These are phyloP conservation scores for Datnioides undecimradiatus DNA, from an alignment of 2,113 vertebrate genomes.

Conservation along the genomic window DNA sequence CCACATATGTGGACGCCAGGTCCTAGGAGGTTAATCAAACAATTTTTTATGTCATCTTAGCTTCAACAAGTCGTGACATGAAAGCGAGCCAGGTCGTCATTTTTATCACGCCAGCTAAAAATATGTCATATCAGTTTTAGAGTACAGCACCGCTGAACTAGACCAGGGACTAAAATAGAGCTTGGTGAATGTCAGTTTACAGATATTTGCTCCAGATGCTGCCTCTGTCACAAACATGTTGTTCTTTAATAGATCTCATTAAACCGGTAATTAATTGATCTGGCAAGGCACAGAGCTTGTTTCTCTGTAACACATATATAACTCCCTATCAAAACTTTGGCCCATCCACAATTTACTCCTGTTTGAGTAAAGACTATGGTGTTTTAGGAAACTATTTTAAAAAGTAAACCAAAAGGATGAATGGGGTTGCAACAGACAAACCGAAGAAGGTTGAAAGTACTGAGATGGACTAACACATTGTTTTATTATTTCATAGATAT, in stretches of 20 bases:
- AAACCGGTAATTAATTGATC: not conserved
- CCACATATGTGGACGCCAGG: too few relatives aligned
- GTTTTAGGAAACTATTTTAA: not conserved
- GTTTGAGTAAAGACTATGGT: not conserved
- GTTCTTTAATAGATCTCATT: not conserved
- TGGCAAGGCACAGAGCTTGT: not conserved
- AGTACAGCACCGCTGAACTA: not conserved
- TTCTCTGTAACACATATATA: not conserved
- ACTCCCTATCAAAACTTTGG: not conserved
- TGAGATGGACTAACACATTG: too few relatives aligned
- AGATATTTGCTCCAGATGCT: not conserved
- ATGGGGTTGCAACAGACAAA: not conserved
- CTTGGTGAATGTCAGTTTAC: conserved; percentile 17
- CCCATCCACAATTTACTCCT: not conserved
- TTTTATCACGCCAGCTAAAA: conserved; percentile 22
- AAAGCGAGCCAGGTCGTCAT: not conserved
- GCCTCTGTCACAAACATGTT: not conserved
- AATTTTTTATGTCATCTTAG: not conserved
- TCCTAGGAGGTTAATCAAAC: too few relatives aligned
- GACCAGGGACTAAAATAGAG: conserved; percentile 15
- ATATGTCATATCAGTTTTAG: not conserved
- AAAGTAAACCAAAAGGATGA: too few relatives aligned
- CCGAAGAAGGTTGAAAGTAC: not conserved
- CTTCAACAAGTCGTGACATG: not conserved
- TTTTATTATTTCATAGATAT: too few relatives aligned